Evolutionary conservation across 2,888 invertebrate genomes (phyloP), one percentile per base, ranked within the genome.

Genomic region (Pseudolycoriella hygida): DNA sequence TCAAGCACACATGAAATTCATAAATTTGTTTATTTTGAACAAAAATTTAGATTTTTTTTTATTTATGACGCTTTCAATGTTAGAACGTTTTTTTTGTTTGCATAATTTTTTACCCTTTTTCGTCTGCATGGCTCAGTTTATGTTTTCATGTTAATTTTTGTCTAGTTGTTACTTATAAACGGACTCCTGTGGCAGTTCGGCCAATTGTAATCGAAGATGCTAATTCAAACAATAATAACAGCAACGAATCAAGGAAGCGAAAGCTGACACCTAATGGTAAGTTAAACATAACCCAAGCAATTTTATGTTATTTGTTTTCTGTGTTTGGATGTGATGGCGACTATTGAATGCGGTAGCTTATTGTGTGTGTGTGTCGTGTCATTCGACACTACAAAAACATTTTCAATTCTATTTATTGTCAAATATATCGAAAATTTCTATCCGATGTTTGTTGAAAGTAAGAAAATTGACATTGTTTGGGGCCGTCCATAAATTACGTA

Each of bases 161-260:
- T 70, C 55, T 73, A 81, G 80, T 84, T 72, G 84, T 86, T 67
- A 84, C 86, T 57, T 87, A 84, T 76, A 86, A 84, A 76, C 81
- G 81, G 64, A 72, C 74, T 54, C 71, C 72, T 56, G 52, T 50
- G 40, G 48, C 55, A 50, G 53, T 54, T 45, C 52, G 42, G 38
- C 50, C 49, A 40, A 48, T 30, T 46, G 46, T 47, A 31, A 46
- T 37, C 18, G 25, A 32, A 4, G 38, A 46, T 42, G 34, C 41
- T 15, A 17, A 38, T 30, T 4, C 20, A 20, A 43, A 25, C 25
- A 25, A n/a, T 37, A 44, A 40, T 18, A 38, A 43, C 18, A 20
- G 37, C 15, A 43, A 19, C n/a, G 39, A 43, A 42, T 41, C 30
- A 30, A 39, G 40, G 44, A 39, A 44, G 31, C 40, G 40, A 39